Evolutionary conservation across 1,140 invertebrate genomes (phyloP), one percentile per base, ranked within the genome.

Genomic region (Procambarus clarkii): DNA sequence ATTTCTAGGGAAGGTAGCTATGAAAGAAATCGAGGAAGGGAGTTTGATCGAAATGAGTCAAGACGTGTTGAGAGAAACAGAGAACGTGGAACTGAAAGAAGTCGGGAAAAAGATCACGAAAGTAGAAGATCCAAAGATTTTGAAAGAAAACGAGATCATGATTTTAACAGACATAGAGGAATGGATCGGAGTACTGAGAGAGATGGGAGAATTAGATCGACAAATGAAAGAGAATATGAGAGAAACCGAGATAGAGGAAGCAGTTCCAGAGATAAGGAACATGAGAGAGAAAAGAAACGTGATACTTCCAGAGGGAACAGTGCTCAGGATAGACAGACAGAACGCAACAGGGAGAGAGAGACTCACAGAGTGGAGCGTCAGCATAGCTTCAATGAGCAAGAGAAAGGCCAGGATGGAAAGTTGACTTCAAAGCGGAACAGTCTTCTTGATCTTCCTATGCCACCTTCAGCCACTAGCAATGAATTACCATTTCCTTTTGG

Each of bases 381-480:
- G 13, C 69, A 79, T 15, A 76, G 80, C 24, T 4, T 54, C 46
- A 21, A 15, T 45, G 78, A 82, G 71, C 69, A 82, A 48, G 79
- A 89, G 24, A 86, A 58, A 77, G 78, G 44, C 13, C 71, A 86
- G 8, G 71, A 44, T 18, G 50, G 50, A 21, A 88, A 88, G 64
- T 1, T 64, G 13, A 85, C 89, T 50, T 85, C 89, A 69, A 91
- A 85, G 84, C 45, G 89, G 60, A 91, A 80, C 79, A 91, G 89
- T 48, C 81, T 91, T 5, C 83, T 91, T 64, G 89, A 91, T 78
- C 89, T 91, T 77, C 89, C 89, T 15, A 91, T 91, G 89, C 89
- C 89, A 24, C 89, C 89, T 3, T 85, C 89, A 69, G 46, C 64
- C 9, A 24, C 69, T 24, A 81, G 64, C 24, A 58, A 71, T 13